Evolutionary conservation across 2,113 vertebrate genomes (phyloP), one percentile per base, ranked within the genome.

Genomic region (Myrmophylax atrothorax): DNA sequence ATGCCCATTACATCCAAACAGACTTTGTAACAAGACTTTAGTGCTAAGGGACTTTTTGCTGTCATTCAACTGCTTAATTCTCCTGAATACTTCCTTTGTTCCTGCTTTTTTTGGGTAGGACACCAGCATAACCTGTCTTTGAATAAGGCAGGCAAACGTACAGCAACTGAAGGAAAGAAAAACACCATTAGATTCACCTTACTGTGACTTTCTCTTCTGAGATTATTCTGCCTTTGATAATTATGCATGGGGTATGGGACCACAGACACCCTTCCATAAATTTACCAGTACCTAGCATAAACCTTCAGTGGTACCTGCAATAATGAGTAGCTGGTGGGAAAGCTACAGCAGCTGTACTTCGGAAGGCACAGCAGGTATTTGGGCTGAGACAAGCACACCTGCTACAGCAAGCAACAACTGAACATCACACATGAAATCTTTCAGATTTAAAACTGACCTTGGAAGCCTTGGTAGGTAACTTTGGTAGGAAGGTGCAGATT

Each of bases 231-330:
- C 18, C 31, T 50, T 55, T 25, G n/a, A 4, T 49, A 79, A 40
- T 2, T n/a, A 44, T 28, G 26, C 9, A 0, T 12, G 24, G 42
- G 19, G 20, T 7, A 0, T 15, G 26, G 50, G 19, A 28, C 46
- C 37, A 25, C 23, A 78, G 52, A 1, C 29, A 29, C 8, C 22
- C 59, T 46, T 60, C 35, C 25, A 10, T 6, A 13, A 52, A n/a
- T 40, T 19, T 28, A 62, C 18, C 38, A 20, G 25, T 18, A 38
- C 37, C 28, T 46, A 53, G 18, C 37, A 26, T 29, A 35, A 29
- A 29, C 76, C 33, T 24, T 58, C 52, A 12, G 14, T 14, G 17
- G 25, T 25, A n/a, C 14, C 42, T 35, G 14, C 8, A 56, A 5
- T 4, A 35, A 29, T 0, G 1, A 37, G 22, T 1, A 70, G 50